Percentiles rank a stretch among this genome's conserved stretches.
Conservation (phyloP, 92 coral and sea anemone species). For the Pocillopora meandrina region DNA sequence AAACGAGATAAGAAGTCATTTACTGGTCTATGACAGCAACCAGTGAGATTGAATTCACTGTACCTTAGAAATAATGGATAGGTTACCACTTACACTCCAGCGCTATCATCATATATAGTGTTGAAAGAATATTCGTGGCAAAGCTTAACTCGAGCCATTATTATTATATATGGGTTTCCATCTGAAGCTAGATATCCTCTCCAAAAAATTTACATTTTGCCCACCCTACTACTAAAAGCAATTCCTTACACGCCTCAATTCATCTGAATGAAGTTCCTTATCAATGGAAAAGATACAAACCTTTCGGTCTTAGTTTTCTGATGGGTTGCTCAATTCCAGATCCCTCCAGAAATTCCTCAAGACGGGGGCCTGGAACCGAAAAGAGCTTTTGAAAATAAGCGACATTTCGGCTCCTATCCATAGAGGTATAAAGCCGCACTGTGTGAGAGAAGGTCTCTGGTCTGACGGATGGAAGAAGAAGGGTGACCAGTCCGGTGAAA, state of each 20-base stretch:
- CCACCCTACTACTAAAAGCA: too few relatives aligned
- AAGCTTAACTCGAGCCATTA: too few relatives aligned
- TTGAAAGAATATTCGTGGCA: too few relatives aligned
- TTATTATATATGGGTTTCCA: too few relatives aligned
- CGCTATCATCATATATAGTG: too few relatives aligned
- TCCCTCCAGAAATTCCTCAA: constrained; percentile 23
- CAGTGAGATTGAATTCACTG: background rate
- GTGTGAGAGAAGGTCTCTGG: constrained; percentile 3
- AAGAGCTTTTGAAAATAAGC: background rate
- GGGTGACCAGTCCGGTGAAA: background rate
- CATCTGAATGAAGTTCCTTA: too few relatives aligned
- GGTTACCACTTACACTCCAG: too few relatives aligned
- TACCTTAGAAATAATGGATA: background rate
- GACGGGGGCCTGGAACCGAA: constrained; percentile 20
- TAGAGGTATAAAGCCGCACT: background rate
- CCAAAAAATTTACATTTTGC: too few relatives aligned
- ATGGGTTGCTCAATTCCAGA: constrained; percentile 26
- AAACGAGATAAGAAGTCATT: background rate
- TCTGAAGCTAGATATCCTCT: too few relatives aligned
- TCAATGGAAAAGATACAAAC: background rate
- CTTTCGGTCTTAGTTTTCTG: constrained; percentile 16
- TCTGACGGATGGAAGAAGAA: constrained; percentile 10
- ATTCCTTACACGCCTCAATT: too few relatives aligned
- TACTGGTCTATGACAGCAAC: too few relatives aligned
- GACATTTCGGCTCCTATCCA: background rate